Conservation (phyloP, 2,797 vertebrate species). For the Novumbra hubbsi region DNA sequence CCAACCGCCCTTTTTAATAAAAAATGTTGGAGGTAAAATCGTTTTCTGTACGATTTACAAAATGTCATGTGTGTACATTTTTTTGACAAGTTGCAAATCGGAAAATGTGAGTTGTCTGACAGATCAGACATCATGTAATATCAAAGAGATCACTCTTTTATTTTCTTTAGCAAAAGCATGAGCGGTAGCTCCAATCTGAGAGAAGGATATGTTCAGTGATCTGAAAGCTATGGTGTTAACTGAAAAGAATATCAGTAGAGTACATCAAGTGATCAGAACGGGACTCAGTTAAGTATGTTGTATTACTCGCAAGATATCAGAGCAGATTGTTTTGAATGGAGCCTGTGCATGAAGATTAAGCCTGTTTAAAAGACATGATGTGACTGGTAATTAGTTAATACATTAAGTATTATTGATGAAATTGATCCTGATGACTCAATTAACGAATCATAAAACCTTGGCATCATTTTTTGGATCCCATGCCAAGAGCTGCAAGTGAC, state of each 20-base stretch:
- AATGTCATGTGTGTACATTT: no score
- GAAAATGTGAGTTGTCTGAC: no score
- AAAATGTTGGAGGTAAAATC: no score
- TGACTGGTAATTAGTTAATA: not conserved
- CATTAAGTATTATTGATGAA: not conserved
- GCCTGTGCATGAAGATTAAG: not conserved
- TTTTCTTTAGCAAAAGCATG: no score
- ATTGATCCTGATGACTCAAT: not conserved
- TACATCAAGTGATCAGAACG: not conserved
- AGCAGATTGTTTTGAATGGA: not conserved
- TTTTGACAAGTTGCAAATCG: no score
- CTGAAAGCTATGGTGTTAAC: not conserved
- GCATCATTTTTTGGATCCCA: conserved; percentile 2
- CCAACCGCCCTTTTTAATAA: no score
- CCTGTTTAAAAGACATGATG: not conserved
- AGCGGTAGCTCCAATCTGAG: not conserved
- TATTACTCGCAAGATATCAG: not conserved
- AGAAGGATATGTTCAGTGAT: not conserved
- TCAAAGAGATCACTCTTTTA: no score
- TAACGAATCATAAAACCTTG: conserved; percentile 17
- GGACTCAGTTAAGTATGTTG: not conserved
- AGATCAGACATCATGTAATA: no score
- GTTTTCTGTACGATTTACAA: no score
- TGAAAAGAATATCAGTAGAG: not conserved
- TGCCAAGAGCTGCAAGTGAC: conserved; percentile 1